phyloP scores from a whole-genome alignment of 2,113 vertebrate species.

The Azemiops feae region DNA sequence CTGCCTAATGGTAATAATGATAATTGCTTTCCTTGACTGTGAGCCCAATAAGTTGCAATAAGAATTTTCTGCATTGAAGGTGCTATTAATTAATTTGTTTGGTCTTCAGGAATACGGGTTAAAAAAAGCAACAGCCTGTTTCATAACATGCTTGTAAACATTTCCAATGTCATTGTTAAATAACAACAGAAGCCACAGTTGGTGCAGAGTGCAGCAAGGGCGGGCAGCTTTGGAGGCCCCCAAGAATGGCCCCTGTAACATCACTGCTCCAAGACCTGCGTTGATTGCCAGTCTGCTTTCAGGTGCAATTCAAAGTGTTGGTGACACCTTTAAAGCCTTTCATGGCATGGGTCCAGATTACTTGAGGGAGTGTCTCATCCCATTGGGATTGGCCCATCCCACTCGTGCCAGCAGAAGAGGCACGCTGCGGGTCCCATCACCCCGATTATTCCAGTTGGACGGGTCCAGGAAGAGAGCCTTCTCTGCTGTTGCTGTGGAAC shows the following conservation, averaged over 20 bases:
- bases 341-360: neutral
- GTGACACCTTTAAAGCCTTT: neutral
- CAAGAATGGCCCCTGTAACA: neutral
- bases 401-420: too few species aligned
- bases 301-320: neutral
- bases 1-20: neutral
- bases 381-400: neutral
- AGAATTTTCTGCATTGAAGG: neutral
- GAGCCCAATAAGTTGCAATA: neutral
- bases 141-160: neutral
- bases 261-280: too few species aligned
- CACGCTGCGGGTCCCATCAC: too few species aligned
- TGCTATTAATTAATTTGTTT: neutral
- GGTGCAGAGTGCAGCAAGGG: neutral
- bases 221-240: neutral
- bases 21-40: neutral
- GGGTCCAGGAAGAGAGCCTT: neutral
- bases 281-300: neutral
- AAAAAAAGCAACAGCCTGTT: neutral
- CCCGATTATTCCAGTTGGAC: too few species aligned
- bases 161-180: neutral
- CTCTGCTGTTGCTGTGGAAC: neutral
- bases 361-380: neutral
- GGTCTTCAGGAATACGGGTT: neutral
- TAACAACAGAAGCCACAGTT: neutral